These are phyloP conservation scores for Julus scandinavius DNA, from an alignment of 2,888 invertebrate genomes.

Conservation along the genomic window DNA sequence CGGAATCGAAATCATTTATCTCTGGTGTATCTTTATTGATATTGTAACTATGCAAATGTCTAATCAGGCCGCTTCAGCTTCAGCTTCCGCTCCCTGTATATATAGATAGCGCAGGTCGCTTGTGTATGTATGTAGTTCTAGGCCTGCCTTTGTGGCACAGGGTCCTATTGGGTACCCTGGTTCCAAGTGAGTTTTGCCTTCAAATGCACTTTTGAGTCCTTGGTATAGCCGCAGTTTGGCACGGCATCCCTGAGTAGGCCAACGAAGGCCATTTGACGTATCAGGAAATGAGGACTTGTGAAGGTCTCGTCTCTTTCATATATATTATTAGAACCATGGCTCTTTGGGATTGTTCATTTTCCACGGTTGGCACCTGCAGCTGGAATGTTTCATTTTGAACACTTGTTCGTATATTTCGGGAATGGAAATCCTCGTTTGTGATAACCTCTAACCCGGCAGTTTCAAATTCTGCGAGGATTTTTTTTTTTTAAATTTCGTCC, in stretches of 20 bases:
- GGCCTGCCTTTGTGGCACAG: neutral
- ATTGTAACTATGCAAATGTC: constrained; percentile 6
- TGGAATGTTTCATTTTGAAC: constrained; percentile 34
- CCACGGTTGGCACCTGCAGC: constrained; percentile 39
- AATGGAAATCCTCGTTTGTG: neutral
- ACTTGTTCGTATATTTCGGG: constrained; percentile 9
- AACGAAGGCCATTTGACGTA: constrained; percentile 49
- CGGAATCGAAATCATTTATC: neutral
- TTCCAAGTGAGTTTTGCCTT: neutral
- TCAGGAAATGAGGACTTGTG: constrained; percentile 50
- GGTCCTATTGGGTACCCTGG: constrained; percentile 8
- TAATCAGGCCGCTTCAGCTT: neutral
- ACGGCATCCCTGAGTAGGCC: constrained; percentile 47
- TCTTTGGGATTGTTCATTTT: constrained; percentile 42
- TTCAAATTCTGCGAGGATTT: neutral
- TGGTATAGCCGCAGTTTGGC: constrained; percentile 48
- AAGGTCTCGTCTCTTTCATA: constrained; percentile 48
- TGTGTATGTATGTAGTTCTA: neutral
- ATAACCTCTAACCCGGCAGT: neutral
- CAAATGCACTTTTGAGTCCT: constrained; percentile 33
- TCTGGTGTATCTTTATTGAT: neutral
- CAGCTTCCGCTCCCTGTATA: neutral
- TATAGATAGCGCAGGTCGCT: neutral
- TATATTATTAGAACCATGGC: constrained; percentile 43
- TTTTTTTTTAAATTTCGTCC: no score